A percentile compares a stretch with the other conserved stretches of the same genome.
Conservation (phyloP, 2,888 invertebrate genomes). For the Andrena fulva region DNA sequence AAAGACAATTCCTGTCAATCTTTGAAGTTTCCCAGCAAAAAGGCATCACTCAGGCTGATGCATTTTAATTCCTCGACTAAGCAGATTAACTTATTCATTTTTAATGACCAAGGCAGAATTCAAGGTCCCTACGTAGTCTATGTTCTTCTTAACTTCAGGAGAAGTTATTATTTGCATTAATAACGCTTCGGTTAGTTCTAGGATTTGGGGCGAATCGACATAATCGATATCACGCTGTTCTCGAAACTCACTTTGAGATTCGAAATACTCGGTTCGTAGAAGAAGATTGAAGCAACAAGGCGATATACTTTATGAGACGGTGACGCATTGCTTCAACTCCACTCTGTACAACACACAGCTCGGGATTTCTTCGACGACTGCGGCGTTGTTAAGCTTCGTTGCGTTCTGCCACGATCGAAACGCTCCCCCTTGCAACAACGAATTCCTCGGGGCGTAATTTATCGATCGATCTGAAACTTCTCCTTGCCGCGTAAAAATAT, state of each 20-base stretch:
- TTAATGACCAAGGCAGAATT: not conserved
- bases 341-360: not conserved
- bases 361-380: not conserved
- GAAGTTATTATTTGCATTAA: not conserved
- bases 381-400: not conserved
- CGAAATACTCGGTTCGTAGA: not conserved
- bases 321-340: not conserved
- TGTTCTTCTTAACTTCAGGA: not conserved
- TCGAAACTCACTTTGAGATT: too few species aligned
- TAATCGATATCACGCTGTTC: too few species aligned
- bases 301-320: not conserved
- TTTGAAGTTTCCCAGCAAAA: too few species aligned
- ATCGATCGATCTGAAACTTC: constrained; percentile 44
- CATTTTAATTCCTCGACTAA: too few species aligned
- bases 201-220: too few species aligned
- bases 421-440: not conserved
- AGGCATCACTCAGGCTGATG: too few species aligned
- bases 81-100: not conserved
- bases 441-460: constrained; percentile 18
- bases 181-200: too few species aligned
- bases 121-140: not conserved
- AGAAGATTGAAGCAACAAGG: not conserved
- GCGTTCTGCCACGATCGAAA: not conserved
- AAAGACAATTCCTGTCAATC: not conserved
- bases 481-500: not conserved